A percentile compares a stretch with the other conserved stretches of the same genome.
phyloP scores from a whole-genome alignment of 2,797 vertebrate genomes.

The Sarcophilus harrisii region DNA sequence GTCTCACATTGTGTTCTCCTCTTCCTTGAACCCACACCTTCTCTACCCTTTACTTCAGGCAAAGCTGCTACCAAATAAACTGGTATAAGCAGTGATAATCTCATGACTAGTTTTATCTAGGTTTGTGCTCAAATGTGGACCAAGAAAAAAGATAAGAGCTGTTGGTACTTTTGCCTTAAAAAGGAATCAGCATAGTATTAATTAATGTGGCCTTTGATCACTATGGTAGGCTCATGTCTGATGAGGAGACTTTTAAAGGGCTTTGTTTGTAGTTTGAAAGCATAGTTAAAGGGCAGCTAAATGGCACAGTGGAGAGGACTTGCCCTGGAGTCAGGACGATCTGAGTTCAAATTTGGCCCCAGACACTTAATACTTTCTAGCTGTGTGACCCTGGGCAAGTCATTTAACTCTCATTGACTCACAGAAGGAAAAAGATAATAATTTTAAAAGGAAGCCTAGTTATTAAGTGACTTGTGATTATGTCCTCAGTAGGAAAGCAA shows the following conservation, averaged over 20 bases:
- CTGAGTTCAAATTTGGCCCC: too few species aligned
- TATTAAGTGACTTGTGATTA: not conserved
- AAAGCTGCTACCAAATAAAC: not conserved
- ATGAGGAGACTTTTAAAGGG: not conserved
- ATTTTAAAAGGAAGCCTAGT: not conserved
- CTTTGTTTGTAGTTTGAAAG: not conserved
- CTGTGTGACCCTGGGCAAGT: too few species aligned
- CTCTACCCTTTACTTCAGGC: not conserved
- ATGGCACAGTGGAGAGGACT: too few species aligned
- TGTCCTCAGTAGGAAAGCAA: not conserved
- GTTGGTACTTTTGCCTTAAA: not conserved
- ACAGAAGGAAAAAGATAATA: too few species aligned
- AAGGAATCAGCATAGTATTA: not conserved
- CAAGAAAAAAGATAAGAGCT: not conserved
- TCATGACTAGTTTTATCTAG: not conserved
- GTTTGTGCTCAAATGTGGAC: not conserved
- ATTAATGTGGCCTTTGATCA: not conserved
- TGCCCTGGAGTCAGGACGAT: too few species aligned
- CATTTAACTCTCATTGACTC: too few species aligned
- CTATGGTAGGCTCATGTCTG: not conserved
- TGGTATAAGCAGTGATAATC: not conserved
- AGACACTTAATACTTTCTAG: too few species aligned
- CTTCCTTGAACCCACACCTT: not conserved
- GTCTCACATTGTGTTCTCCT: not conserved
- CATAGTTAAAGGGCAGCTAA: too few species aligned